Conservation (phyloP, 2,113 vertebrate species). For the Catharus fuscescens region DNA sequence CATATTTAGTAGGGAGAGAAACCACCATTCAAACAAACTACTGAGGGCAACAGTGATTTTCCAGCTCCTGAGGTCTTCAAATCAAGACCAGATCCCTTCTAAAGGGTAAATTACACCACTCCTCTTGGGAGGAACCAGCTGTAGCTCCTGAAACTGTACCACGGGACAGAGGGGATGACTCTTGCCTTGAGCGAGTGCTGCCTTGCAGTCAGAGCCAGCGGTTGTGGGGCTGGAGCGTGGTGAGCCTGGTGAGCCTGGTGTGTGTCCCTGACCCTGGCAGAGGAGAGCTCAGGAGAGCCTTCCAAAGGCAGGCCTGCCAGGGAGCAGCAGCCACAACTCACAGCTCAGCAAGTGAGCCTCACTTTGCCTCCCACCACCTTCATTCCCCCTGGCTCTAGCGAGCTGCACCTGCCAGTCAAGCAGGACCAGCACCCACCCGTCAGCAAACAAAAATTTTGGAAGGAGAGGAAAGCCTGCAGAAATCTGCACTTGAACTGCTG, state of each 20-base stretch:
- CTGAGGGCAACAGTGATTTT: conserved; percentile 15
- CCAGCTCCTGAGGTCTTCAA: conserved; percentile 39
- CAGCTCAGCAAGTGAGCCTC: background rate
- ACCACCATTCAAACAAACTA: conserved; percentile 34
- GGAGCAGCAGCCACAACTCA: background rate
- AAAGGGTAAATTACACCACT: background rate
- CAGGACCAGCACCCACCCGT: background rate
- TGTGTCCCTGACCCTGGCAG: background rate
- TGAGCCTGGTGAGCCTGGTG: no score
- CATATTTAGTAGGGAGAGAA: conserved; percentile 33
- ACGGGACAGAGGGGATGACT: background rate
- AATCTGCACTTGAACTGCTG: background rate
- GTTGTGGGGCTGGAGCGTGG: rapidly evolving
- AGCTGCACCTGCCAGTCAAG: background rate
- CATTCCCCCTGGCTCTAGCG: background rate
- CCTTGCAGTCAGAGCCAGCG: background rate
- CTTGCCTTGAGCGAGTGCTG: background rate
- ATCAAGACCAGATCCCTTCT: conserved; percentile 41
- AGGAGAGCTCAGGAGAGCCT: background rate
- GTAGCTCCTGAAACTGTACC: background rate
- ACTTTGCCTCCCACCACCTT: background rate
- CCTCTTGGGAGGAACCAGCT: background rate
- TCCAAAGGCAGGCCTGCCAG: background rate
- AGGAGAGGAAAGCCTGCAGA: background rate
- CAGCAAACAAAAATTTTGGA: background rate